Evolutionary conservation across 2,888 invertebrate genomes (phyloP).

Genomic region (Myathropa florea): DNA sequence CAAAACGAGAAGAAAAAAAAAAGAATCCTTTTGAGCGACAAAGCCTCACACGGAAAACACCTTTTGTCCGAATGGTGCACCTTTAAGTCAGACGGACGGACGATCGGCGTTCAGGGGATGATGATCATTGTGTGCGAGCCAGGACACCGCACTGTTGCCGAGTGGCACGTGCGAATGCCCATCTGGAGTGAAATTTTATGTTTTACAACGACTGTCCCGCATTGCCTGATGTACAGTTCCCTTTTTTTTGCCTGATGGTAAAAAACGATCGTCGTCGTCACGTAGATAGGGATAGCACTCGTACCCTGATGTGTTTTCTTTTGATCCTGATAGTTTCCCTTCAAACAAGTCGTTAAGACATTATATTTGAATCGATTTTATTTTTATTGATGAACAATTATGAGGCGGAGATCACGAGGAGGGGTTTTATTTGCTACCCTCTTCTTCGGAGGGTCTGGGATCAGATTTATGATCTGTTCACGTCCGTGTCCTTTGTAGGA

Average conservation of each 20-base stretch:
- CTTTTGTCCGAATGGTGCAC: slow-evolving; percentile 33
- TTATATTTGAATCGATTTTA: slow-evolving; percentile 7
- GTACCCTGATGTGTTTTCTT: background rate
- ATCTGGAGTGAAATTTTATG: slow-evolving; percentile 31
- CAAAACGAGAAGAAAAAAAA: background rate
- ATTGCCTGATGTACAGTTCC: background rate
- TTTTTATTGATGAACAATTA: slow-evolving; percentile 11
- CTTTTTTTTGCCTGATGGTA: background rate
- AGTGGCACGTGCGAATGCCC: slow-evolving; percentile 49
- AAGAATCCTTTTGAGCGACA: slow-evolving; percentile 1
- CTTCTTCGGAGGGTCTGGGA: background rate
- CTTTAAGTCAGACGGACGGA: slow-evolving; percentile 3
- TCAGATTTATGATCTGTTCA: background rate
- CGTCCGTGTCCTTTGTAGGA: background rate
- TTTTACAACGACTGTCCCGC: background rate
- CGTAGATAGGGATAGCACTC: background rate
- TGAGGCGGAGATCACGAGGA: background rate
- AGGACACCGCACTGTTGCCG: slow-evolving; percentile 37
- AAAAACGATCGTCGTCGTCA: background rate
- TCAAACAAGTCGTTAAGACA: slow-evolving; percentile 13
- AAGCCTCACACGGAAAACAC: slow-evolving; percentile 17
- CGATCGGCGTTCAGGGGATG: slow-evolving; percentile 6
- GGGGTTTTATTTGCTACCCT: background rate
- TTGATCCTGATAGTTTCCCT: background rate
- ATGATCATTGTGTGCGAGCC: slow-evolving; percentile 6